A percentile compares a stretch with the other conserved stretches of the same genome.
phyloP scores from a whole-genome alignment of 2,113 vertebrate species.

The Galbula dea region DNA sequence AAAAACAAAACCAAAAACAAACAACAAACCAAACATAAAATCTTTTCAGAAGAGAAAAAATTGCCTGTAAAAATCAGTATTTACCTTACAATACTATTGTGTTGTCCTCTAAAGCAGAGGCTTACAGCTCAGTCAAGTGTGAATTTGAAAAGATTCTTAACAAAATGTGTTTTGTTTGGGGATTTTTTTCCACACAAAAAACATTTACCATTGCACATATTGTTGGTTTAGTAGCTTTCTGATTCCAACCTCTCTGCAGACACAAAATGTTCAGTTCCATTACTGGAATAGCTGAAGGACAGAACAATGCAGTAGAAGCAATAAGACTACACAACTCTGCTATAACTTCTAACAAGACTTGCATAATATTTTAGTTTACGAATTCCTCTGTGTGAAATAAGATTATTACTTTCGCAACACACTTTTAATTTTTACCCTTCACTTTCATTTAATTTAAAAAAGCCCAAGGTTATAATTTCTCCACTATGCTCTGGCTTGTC shows the following conservation, averaged over 20 bases:
- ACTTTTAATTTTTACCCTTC: constrained; percentile 8
- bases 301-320: neutral
- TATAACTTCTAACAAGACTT: neutral
- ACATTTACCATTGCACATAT: neutral
- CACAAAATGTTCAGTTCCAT: neutral
- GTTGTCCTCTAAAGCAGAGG: neutral
- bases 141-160: neutral
- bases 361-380: neutral
- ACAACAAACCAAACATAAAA: neutral
- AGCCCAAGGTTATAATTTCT: constrained; percentile 3
- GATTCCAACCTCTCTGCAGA: neutral
- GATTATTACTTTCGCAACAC: neutral
- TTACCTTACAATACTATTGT: neutral
- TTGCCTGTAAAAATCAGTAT: neutral
- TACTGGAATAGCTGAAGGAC: neutral
- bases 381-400: neutral
- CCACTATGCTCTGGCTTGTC: neutral
- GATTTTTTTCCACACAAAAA: neutral
- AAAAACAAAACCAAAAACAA: no score
- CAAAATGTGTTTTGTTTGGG: no score
- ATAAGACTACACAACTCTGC: neutral
- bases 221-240: neutral
- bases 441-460: constrained; percentile 30
- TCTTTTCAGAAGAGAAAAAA: accelerated
- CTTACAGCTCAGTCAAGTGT: neutral